Conservation (phyloP, 2,797 vertebrate genomes). For the Micrastur ruficollis region DNA sequence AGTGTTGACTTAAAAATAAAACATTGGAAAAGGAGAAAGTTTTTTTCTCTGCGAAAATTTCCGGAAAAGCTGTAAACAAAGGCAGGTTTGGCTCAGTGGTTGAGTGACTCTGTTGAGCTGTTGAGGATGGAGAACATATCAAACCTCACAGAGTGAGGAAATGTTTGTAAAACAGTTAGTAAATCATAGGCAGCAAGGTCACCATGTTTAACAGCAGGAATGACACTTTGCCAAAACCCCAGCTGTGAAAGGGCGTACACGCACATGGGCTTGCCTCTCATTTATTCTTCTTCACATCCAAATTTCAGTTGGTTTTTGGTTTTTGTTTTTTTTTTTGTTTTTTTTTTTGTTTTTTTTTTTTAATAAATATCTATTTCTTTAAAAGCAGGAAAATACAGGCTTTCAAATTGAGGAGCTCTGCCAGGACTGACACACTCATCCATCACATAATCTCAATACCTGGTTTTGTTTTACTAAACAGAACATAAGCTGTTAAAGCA, state of each 20-base stretch:
- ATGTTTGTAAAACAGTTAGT: constrained; percentile 85
- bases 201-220: constrained; percentile 77
- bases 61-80: constrained; percentile 91
- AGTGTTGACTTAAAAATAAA: constrained; percentile 94
- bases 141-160: constrained; percentile 82
- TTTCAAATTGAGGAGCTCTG: not conserved
- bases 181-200: constrained; percentile 84
- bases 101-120: constrained; percentile 69
- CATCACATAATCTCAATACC: not conserved
- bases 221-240: constrained; percentile 84
- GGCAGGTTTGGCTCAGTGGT: constrained; percentile 81
- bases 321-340: not conserved
- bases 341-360: not conserved
- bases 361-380: not conserved
- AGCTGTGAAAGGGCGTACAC: constrained; percentile 87
- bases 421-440: not conserved
- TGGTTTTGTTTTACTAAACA: not conserved
- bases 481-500: not conserved
- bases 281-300: not conserved
- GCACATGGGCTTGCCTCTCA: constrained; percentile 42
- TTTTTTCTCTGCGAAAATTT: constrained; percentile 83
- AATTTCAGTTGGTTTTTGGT: not conserved
- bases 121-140: constrained; percentile 79
- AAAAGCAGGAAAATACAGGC: not conserved
- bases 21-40: constrained; percentile 78